Percentiles rank a stretch among this genome's conserved stretches.
phyloP scores from a whole-genome alignment of 2,888 invertebrate species.

The Choreutis nemorana region DNA sequence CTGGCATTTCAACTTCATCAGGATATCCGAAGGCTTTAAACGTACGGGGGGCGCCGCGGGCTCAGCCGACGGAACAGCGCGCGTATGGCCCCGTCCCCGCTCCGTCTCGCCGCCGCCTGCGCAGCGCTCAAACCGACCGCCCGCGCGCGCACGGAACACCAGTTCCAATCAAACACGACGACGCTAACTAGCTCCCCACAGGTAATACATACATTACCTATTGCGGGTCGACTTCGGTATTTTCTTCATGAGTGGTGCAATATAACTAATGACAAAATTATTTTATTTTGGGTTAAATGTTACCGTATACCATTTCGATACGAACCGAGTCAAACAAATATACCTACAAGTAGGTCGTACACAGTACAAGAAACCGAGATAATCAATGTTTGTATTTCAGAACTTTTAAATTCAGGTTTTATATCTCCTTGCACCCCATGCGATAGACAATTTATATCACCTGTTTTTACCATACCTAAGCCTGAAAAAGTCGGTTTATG shows the following conservation, averaged over 20 bases:
- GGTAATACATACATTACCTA: neutral
- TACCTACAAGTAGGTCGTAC: neutral
- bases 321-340: neutral
- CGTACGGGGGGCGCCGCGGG: neutral
- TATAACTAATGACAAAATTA: neutral
- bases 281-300: neutral
- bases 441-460: neutral
- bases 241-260: neutral
- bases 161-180: neutral
- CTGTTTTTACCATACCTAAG: neutral
- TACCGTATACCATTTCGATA: neutral
- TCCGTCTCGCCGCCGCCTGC: neutral
- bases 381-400: neutral
- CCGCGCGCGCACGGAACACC: neutral
- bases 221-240: neutral
- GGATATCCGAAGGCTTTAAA: neutral
- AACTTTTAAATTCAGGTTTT: neutral
- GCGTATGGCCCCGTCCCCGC: neutral
- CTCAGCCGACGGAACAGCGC: neutral
- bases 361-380: neutral
- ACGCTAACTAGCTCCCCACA: neutral
- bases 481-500: slow-evolving; percentile 2
- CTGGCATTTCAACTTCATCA: neutral
- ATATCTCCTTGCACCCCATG: neutral
- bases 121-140: neutral